Conservation (phyloP, 2,888 invertebrate species). For the Ochropleura plecta region DNA sequence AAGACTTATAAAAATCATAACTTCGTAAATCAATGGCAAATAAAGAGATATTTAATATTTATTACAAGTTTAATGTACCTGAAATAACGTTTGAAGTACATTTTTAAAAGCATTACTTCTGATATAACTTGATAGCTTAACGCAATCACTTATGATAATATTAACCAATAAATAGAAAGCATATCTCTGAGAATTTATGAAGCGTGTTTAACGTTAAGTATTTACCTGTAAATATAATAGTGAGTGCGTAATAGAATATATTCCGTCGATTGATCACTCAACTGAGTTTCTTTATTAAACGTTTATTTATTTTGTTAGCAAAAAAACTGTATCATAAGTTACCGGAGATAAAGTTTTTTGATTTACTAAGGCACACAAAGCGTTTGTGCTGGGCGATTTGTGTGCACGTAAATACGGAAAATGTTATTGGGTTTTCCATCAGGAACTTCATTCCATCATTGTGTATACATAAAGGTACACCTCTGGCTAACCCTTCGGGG, state of each 20-base stretch:
- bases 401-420: too few species aligned
- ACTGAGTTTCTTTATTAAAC: not conserved
- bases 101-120: not conserved
- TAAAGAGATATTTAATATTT: not conserved
- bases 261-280: not conserved
- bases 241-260: slow-evolving; percentile 9
- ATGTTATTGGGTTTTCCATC: too few species aligned
- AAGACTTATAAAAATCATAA: not conserved
- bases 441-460: too few species aligned
- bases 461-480: not conserved
- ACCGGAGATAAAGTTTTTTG: not conserved
- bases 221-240: slow-evolving; percentile 1
- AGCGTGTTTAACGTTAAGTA: slow-evolving; percentile 13
- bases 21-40: not conserved
- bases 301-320: not conserved
- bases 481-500: not conserved
- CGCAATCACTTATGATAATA: slow-evolving; percentile 16
- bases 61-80: not conserved
- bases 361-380: not conserved
- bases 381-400: too few species aligned
- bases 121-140: slow-evolving; percentile 8
- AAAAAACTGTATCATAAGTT: not conserved
- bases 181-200: slow-evolving; percentile 14
- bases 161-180: slow-evolving; percentile 18
- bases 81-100: slow-evolving; percentile 2